Percentiles rank a stretch among this genome's conserved stretches.
These are phyloP conservation scores for Luffia ferchaultella DNA, from an alignment of 2,888 invertebrate genomes.

Conservation along the genomic window DNA sequence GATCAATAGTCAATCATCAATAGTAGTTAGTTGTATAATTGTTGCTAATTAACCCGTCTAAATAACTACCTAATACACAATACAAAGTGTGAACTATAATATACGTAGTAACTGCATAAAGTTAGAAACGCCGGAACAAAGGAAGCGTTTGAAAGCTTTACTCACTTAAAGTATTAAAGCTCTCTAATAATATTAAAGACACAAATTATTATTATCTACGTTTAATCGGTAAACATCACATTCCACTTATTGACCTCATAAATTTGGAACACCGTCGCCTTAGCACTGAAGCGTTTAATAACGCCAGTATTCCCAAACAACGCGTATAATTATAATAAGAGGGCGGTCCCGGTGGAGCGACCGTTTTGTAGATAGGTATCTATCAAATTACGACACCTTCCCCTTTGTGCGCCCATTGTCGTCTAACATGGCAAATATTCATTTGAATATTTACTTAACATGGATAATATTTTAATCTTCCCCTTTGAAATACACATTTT, in stretches of 20 bases:
- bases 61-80: too few species aligned
- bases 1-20: too few species aligned
- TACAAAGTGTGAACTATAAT: too few species aligned
- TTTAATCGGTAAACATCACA: too few species aligned
- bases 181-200: too few species aligned
- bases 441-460: slow-evolving; percentile 69
- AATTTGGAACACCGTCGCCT: not conserved
- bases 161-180: too few species aligned
- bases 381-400: slow-evolving; percentile 59
- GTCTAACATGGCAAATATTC: slow-evolving; percentile 68
- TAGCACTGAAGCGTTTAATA: slow-evolving; percentile 31
- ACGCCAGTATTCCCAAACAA: slow-evolving; percentile 50
- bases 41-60: too few species aligned
- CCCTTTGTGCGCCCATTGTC: slow-evolving; percentile 55
- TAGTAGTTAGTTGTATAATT: too few species aligned
- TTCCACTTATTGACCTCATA: not conserved
- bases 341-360: slow-evolving; percentile 54
- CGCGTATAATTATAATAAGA: slow-evolving; percentile 62
- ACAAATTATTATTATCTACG: too few species aligned
- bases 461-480: slow-evolving; percentile 69
- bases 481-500: slow-evolving; percentile 67
- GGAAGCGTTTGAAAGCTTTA: too few species aligned
- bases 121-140: too few species aligned
- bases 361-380: slow-evolving; percentile 65
- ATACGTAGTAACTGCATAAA: too few species aligned